phyloP scores from a whole-genome alignment of 2,113 vertebrate genomes.

The Ovibos moschatus region DNA sequence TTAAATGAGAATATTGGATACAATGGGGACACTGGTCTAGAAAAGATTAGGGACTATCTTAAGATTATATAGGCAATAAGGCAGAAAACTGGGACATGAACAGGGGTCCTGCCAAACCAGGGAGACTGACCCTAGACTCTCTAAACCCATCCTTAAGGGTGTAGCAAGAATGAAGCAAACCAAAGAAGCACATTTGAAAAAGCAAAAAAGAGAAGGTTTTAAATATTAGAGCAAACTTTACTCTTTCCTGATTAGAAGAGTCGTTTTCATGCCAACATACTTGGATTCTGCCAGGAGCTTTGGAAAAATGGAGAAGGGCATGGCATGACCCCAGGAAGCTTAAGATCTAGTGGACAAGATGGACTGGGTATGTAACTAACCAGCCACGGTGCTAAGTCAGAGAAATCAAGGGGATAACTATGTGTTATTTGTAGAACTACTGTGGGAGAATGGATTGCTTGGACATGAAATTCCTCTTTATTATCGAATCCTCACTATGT shows the following conservation, averaged over 20 bases:
- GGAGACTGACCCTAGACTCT: not conserved
- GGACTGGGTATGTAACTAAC: not conserved
- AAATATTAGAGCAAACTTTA: not conserved
- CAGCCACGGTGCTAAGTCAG: not conserved
- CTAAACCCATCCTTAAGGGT: not conserved
- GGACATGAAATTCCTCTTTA: not conserved
- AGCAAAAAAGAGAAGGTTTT: not conserved
- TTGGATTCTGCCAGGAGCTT: not conserved
- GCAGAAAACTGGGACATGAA: not conserved
- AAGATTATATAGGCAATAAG: not conserved
- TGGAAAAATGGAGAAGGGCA: not conserved
- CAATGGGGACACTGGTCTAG: not conserved
- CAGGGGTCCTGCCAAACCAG: not conserved
- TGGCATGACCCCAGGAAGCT: not conserved
- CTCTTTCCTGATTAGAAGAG: not conserved
- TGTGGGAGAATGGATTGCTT: not conserved
- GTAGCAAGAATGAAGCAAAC: not conserved
- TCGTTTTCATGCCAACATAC: not conserved
- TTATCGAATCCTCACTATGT: not conserved
- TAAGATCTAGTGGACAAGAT: not conserved
- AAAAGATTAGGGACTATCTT: not conserved
- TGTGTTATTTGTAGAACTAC: not conserved
- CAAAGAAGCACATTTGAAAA: not conserved
- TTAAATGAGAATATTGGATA: not conserved
- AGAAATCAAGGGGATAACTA: not conserved